Percentiles rank a stretch among this genome's conserved stretches.
These are phyloP conservation scores for Trididemnum clinides DNA, from an alignment of 23 tunicate species.

Conservation along the genomic window DNA sequence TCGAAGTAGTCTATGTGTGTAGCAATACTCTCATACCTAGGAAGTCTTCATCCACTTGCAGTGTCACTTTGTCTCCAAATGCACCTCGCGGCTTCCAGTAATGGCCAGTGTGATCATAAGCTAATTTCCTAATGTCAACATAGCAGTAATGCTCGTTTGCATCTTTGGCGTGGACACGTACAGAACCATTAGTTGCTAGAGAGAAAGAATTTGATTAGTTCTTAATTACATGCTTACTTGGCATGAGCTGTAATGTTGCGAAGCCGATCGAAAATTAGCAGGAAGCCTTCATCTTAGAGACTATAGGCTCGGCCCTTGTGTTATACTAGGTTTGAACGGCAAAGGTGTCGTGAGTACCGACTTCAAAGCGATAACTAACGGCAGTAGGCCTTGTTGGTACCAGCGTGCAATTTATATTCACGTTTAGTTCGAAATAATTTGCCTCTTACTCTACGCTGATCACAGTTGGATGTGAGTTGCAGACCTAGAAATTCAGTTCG, in stretches of 20 bases:
- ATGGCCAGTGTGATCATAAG: constrained; percentile 22
- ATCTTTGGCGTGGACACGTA: constrained; percentile 51
- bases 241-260: not conserved
- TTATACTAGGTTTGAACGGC: too few relatives aligned
- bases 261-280: not conserved
- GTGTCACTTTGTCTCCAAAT: constrained; percentile 76
- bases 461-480: too few relatives aligned
- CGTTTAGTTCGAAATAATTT: too few relatives aligned
- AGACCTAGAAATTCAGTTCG: too few relatives aligned
- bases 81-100: constrained; percentile 87
- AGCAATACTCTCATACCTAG: not conserved
- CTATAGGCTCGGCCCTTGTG: too few relatives aligned
- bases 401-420: too few relatives aligned
- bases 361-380: too few relatives aligned
- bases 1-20: too few relatives aligned
- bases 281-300: too few relatives aligned
- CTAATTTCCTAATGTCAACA: constrained; percentile 55
- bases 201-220: not conserved
- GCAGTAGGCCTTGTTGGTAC: too few relatives aligned
- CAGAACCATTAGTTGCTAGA: constrained; percentile 77
- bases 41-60: constrained; percentile 40
- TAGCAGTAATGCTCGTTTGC: constrained; percentile 78
- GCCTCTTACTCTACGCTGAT: too few relatives aligned
- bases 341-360: too few relatives aligned
- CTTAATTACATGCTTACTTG: not conserved